Evolutionary conservation across 2,888 invertebrate species (phyloP).

Genomic region (Agrotis clavis): DNA sequence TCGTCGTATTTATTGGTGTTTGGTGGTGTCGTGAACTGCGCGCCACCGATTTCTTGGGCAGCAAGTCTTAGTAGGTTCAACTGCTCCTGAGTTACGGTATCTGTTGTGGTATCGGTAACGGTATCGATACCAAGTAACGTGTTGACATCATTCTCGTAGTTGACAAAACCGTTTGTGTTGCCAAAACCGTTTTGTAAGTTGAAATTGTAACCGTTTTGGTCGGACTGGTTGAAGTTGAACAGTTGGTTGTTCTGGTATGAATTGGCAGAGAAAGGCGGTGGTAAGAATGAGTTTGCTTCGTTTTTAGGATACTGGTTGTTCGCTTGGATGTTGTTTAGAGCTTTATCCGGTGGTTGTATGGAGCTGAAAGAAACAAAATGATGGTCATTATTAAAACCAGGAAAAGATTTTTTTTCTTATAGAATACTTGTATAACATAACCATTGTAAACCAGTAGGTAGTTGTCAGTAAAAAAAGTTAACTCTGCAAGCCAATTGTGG

Average conservation of each 20-base stretch:
- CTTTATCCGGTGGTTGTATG: conserved; percentile 84
- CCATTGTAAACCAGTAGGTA: too few relatives aligned
- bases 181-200: conserved; percentile 82
- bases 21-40: conserved; percentile 82
- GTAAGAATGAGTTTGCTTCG: conserved; percentile 76
- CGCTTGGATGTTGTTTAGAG: conserved; percentile 75
- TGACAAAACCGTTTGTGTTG: conserved; percentile 81
- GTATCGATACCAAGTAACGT: conserved; percentile 80
- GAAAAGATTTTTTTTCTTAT: neutral
- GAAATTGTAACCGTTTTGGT: conserved; percentile 82
- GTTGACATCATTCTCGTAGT: conserved; percentile 83
- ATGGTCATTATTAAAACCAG: neutral
- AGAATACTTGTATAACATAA: neutral
- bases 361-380: conserved; percentile 75
- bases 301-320: conserved; percentile 79
- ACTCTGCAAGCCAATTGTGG: neutral
- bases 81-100: conserved; percentile 86
- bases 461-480: too few relatives aligned
- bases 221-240: conserved; percentile 80
- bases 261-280: conserved; percentile 73
- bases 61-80: conserved; percentile 86
- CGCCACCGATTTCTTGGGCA: conserved; percentile 89
- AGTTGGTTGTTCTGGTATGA: conserved; percentile 77
- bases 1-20: conserved; percentile 78
- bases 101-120: conserved; percentile 72